Evolutionary conservation across 1,140 invertebrate genomes (phyloP), one percentile per base, ranked within the genome.

Genomic region (Octopus bimaculoides): DNA sequence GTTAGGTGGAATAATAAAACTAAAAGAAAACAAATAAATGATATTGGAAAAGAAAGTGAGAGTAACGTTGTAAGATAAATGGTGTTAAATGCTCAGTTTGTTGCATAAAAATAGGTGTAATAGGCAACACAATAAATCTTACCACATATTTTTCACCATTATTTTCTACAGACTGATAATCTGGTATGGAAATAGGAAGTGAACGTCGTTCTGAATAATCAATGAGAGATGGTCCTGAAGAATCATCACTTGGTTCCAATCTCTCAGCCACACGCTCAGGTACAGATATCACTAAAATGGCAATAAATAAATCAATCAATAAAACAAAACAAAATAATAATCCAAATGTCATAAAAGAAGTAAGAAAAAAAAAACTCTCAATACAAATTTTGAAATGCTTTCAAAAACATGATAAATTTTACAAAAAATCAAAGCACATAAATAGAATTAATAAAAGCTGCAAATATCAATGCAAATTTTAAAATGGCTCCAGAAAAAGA

Each of bases 131-230:
- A 41, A 41, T 41, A 41, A 77, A 76, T 88, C 91, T 89, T 88
- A 93, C 96, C 79, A 98, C 96, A 91, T 95, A 99, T 84, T 95
- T 95, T 85, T 99, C 96, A 41, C 95, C 96, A 87, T 93, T 94
- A 84, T 91, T 95, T 92, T 92, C 95, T 88, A 91, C 90, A 90
- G 93, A 93, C 85, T 96, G 95, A 88, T 97, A 98, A 91, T 97
- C 97, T 17, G 98, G 98, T 84, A 99, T 96, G 83, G 97, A 98
- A 83, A 99, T 98, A 9, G 98, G 98, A 81, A 99, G 91, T 61
- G 97, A 99, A 77, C 98, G 92, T 89, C 99, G 98, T 90, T 99
- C 98, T 84, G 96, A 97, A 91, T 99, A 99, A 90, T 99, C 98
- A 82, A 98, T 96, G 85, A 96, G 95, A 7, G 95, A 95, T 81